Evolutionary conservation across 2,113 vertebrate genomes (phyloP).

Genomic region (Scytalopus superciliaris): DNA sequence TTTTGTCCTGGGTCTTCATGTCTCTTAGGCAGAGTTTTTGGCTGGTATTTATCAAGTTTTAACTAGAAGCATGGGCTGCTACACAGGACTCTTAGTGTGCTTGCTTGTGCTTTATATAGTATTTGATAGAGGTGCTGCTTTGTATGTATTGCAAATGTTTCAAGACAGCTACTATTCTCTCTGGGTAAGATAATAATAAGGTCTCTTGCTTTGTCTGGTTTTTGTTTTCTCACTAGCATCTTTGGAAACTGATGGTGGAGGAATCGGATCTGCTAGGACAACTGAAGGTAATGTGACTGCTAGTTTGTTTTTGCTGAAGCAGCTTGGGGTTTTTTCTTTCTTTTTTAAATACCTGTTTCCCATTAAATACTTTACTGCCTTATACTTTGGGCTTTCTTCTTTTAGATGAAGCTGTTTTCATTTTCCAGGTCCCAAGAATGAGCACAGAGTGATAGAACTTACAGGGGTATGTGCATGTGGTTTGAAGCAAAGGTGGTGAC

Average conservation of each 20-base stretch:
- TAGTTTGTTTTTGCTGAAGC: not conserved
- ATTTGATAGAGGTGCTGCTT: not conserved
- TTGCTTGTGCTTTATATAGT: not conserved
- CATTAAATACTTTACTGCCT: not conserved
- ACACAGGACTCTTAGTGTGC: not conserved
- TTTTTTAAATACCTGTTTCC: not conserved
- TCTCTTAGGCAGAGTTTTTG: not conserved
- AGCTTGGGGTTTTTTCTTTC: not conserved
- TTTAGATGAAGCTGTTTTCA: not conserved
- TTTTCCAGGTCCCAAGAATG: not conserved
- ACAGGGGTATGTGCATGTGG: not conserved
- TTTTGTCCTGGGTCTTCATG: not conserved
- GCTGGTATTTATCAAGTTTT: not conserved
- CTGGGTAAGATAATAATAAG: not conserved
- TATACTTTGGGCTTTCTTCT: not conserved
- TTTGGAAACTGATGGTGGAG: constrained; percentile 98
- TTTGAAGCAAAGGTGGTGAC: not conserved
- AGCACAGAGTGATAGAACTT: not conserved
- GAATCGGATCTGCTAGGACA: constrained; percentile 94
- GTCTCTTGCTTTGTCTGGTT: not conserved
- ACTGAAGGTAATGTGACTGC: constrained; percentile 85
- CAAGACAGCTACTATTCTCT: not conserved
- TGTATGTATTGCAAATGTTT: not conserved
- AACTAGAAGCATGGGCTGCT: not conserved
- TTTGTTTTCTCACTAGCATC: constrained; percentile 79